phyloP scores from a whole-genome alignment of 2,888 invertebrate genomes.

The Melinaea marsaeus region DNA sequence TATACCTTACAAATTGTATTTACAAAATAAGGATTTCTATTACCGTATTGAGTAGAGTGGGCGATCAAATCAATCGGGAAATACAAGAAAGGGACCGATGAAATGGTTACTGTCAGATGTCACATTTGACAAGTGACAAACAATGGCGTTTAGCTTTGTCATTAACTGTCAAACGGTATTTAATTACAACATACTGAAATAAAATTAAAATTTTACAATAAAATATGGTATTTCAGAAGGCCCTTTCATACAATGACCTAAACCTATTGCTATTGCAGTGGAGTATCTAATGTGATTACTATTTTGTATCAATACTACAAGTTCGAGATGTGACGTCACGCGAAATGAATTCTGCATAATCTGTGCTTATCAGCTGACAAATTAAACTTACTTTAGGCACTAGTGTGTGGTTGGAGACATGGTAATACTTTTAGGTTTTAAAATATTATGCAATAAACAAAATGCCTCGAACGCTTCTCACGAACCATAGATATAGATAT shows the following conservation, averaged over 20 bases:
- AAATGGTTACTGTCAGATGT: background rate
- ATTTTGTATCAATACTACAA: constrained; percentile 56
- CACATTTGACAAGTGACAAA: too few relatives aligned
- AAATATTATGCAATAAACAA: constrained; percentile 13
- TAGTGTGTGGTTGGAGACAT: background rate
- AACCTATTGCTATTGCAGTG: constrained; percentile 63
- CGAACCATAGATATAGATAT: constrained; percentile 11
- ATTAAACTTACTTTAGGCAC: background rate
- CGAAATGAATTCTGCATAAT: constrained; percentile 22
- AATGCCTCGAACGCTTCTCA: constrained; percentile 6
- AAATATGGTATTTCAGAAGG: constrained; percentile 9
- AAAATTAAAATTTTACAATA: background rate
- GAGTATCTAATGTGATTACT: constrained; percentile 55
- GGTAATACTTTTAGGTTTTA: constrained; percentile 3
- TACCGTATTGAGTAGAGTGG: constrained; percentile 49
- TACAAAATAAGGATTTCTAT: constrained; percentile 71
- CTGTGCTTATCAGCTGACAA: constrained; percentile 30
- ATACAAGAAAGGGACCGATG: constrained; percentile 32
- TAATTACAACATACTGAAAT: too few relatives aligned
- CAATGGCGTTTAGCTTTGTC: too few relatives aligned
- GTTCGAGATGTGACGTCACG: constrained; percentile 36
- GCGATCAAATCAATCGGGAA: constrained; percentile 44
- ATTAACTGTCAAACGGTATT: too few relatives aligned
- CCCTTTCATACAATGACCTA: constrained; percentile 33
- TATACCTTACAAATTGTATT: constrained; percentile 74